phyloP scores from a whole-genome alignment of 2,113 vertebrate species.

The Bubo scandiacus region DNA sequence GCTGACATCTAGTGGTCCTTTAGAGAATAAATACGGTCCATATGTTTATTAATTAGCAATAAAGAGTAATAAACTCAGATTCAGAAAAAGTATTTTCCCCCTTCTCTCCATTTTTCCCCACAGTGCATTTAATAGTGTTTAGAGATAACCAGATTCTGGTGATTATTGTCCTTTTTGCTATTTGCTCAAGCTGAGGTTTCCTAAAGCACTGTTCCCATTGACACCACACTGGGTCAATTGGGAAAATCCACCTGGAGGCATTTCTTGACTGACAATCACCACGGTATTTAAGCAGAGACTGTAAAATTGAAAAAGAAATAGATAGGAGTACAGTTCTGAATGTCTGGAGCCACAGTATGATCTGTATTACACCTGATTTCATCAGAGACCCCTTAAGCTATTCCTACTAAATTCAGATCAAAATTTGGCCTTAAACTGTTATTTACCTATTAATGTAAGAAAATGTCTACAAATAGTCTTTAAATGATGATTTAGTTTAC shows the following conservation, averaged over 20 bases:
- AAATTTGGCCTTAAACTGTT: background rate
- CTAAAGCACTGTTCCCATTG: background rate
- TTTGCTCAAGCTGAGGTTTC: conserved; percentile 3
- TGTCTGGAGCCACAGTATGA: background rate
- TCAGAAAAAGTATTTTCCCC: background rate
- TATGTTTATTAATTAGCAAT: background rate
- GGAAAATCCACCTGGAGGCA: conserved; percentile 19
- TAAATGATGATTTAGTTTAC: background rate
- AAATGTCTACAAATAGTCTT: background rate
- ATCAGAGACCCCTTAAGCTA: background rate
- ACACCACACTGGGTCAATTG: background rate
- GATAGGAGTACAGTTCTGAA: background rate
- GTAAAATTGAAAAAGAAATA: conserved; percentile 18
- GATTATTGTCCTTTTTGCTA: background rate
- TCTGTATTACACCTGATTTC: background rate
- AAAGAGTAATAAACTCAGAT: background rate
- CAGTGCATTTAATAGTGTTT: background rate
- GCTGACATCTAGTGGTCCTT: conserved; percentile 74
- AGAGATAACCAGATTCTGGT: background rate
- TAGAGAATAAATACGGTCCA: background rate
- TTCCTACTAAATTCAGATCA: background rate
- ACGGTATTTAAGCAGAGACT: background rate
- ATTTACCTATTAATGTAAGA: background rate
- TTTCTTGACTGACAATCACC: conserved; percentile 1
- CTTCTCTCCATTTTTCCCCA: background rate